phyloP scores from a whole-genome alignment of 2,888 invertebrate species.

The Orthonychiurus folsomi region DNA sequence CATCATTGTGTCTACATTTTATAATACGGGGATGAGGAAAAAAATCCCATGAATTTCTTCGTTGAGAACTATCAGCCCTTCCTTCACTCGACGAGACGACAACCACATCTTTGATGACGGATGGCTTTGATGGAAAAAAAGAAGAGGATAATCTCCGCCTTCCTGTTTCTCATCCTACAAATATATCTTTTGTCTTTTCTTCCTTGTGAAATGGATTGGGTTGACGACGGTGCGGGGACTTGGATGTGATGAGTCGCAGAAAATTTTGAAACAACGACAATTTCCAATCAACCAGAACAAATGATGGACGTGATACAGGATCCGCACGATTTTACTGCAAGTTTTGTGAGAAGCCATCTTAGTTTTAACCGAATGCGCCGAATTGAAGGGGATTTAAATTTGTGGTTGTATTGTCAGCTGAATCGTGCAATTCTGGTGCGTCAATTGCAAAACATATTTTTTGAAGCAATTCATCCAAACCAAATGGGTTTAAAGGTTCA shows the following conservation, averaged over 20 bases:
- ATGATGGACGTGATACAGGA: constrained; percentile 23
- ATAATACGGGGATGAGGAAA: too few species aligned
- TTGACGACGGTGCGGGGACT: not conserved
- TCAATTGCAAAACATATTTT: too few species aligned
- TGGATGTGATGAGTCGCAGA: constrained; percentile 21
- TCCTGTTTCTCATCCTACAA: constrained; percentile 3
- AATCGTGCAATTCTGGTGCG: too few species aligned
- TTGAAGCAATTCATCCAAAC: too few species aligned
- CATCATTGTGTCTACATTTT: not conserved
- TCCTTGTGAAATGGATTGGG: not conserved
- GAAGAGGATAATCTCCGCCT: too few species aligned
- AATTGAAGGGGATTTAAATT: not conserved
- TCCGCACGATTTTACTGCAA: constrained; percentile 14
- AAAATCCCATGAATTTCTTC: not conserved
- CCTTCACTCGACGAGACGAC: constrained; percentile 14
- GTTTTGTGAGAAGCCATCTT: too few species aligned
- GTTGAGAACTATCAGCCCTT: too few species aligned
- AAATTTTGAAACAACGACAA: constrained; percentile 31
- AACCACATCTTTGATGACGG: too few species aligned
- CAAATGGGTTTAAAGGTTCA: too few species aligned
- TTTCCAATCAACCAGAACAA: constrained; percentile 28
- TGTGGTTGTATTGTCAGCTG: not conserved
- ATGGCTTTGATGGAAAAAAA: too few species aligned
- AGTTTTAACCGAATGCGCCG: too few species aligned
- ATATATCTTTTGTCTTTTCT: constrained; percentile 2